Evolutionary conservation across 2,888 invertebrate genomes (phyloP), one percentile per base, ranked within the genome.

Genomic region (Lysandra bellargus): DNA sequence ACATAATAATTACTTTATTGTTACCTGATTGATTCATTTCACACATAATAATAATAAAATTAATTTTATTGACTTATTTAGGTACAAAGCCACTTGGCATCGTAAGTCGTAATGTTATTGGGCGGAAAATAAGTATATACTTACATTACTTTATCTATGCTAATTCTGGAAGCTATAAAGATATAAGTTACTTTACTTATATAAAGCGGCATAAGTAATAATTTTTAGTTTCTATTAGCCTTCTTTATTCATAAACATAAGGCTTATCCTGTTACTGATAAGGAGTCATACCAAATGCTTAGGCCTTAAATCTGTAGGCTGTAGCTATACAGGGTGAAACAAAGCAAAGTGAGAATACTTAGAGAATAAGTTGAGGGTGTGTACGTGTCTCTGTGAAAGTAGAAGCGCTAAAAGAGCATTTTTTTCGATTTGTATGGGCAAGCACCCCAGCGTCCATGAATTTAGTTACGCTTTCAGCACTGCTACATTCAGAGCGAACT

Each of bases 91-190:
- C 49, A 75, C 75, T 75, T 75, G 23, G 74, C 37, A 7, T 40
- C 40, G 73, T 73, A 73, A n/a, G 2, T 44, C n/a, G 74, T 69
- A 37, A 33, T 69, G 33, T 14, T 17, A 33, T 33, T 69, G 33
- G 69, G 69, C 69, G 69, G 69, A 4, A 69, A 69, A 69, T 33
- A 69, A 33, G 33, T 69, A 23, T 23, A 23, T 23, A 23, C 23
- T 23, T 23, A 69, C 30, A 69, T 37, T 44, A 74, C 17, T 74
- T 74, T 75, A 75, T 75, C 23, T 75, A 75, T 75, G 75, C 49
- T 75, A 75, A 75, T 75, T 49, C 75, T 75, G 23, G 23, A 23
- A 44, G 75, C 75, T 49, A 75, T 75, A 75, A 75, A 75, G 75
- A 75, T 75, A 75, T 23, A 30, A 12, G 9, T 12, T 69, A 33